A percentile compares a stretch with the other conserved stretches of the same genome.
phyloP scores from a whole-genome alignment of 2,888 invertebrate species.

The Pecten maximus region DNA sequence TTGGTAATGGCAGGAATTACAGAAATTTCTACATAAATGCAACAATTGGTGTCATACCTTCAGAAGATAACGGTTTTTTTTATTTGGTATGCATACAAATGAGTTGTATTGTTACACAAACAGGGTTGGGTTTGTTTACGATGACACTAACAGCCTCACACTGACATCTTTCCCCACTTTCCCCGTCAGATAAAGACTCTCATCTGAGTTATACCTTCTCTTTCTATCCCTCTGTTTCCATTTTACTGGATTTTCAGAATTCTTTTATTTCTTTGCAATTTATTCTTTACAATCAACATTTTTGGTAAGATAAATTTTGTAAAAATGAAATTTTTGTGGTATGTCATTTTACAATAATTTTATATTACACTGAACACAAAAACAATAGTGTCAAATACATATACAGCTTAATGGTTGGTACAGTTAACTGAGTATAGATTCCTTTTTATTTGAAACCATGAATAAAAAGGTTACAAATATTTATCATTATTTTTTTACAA shows the following conservation, averaged over 20 bases:
- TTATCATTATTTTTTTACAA: no score
- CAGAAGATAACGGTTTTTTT: background rate
- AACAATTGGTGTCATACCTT: background rate
- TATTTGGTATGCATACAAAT: background rate
- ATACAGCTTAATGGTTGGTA: no score
- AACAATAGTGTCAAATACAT: no score
- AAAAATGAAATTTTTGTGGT: no score
- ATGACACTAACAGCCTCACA: background rate
- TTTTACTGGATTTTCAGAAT: background rate
- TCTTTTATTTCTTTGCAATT: background rate
- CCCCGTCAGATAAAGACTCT: background rate
- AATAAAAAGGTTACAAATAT: no score
- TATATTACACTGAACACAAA: no score
- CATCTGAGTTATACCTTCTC: background rate
- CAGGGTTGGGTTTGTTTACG: background rate
- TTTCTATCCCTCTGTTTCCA: background rate
- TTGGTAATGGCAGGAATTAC: background rate
- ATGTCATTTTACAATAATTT: no score
- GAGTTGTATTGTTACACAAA: background rate
- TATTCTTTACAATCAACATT: no score
- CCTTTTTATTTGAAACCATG: no score
- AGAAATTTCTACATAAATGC: background rate
- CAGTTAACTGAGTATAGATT: no score
- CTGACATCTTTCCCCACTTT: background rate
- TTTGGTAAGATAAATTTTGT: no score